Evolutionary conservation across 53 echinoderm and acorn worm species (phyloP), one percentile per base, ranked within the genome.

Genomic region (Zoroaster sp.): DNA sequence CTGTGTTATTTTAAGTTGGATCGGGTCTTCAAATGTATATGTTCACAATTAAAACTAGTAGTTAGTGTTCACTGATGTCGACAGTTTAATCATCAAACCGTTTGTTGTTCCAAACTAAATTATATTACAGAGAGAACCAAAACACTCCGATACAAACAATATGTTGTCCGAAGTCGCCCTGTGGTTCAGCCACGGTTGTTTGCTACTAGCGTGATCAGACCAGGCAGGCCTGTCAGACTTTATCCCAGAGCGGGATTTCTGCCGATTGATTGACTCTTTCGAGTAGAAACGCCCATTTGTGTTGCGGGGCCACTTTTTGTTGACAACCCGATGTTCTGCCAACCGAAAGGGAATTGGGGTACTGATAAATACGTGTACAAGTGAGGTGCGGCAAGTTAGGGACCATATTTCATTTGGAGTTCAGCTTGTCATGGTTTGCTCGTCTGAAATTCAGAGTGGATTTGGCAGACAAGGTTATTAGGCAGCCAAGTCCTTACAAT

Each of bases 261-360:
- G 85, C 35, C 47, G 52, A 85, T 46, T 85, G 85, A 85, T 70
- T 5, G 49, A 10, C 35, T 85, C 85, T 85, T 34, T 85, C 85
- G 45, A 42, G 71, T 69, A 66, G 23, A 66, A 69, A 85, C 85
- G 71, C 85, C 85, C 85, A 71, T 85, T 65, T 69, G 83, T 47
- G 69, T 44, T 32, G 69, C 8, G 85, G 77, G 78, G 71, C 51
- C 70, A 69, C 70, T 85, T 39, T 33, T 70, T 85, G 85, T 85
- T 85, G 85, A 85, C 85, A 85, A 85, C 85, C 85, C 49, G 46
- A 51, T 85, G 85, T 70, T 47, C 85, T 25, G 70, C 70, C 52
- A 85, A 70, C 33, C 85, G 49, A 85, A 21, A 51, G 70, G 72
- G 85, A 52, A 85, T 85, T 38, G 66, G 72, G 72, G 83, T 34